A percentile compares a stretch with the other conserved stretches of the same genome.
Conservation (phyloP, 1,140 invertebrate genomes). For the Bombus affinis region DNA sequence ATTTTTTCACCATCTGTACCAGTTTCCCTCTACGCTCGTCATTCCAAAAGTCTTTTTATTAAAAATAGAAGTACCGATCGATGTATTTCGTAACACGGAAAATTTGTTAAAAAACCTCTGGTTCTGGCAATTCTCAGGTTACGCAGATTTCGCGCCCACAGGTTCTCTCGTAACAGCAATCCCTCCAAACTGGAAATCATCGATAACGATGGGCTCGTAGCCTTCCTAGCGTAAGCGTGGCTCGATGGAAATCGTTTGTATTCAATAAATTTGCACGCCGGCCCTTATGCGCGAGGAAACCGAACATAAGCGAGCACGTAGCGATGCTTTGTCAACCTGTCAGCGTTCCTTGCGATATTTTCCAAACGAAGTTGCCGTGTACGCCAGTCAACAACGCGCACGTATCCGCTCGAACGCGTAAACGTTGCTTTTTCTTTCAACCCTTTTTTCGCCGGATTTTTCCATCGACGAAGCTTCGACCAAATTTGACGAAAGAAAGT, state of each 20-base stretch:
- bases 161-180: neutral
- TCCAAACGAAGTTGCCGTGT: conserved; percentile 20
- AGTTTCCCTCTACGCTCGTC: no score
- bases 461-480: no score
- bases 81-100: neutral
- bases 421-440: neutral
- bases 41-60: neutral
- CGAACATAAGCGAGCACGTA: conserved; percentile 40
- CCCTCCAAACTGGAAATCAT: neutral
- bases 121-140: neutral
- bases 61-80: neutral
- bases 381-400: neutral
- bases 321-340: conserved; percentile 49
- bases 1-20: no score
- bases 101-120: neutral
- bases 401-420: neutral
- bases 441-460: fast-evolving
- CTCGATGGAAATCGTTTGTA: conserved; percentile 37
- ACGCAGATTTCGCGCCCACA: neutral
- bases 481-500: neutral
- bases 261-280: conserved; percentile 38
- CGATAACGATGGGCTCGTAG: conserved; percentile 18
- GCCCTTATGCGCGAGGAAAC: neutral
- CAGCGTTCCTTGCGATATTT: conserved; percentile 38
- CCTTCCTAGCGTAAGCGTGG: no score